phyloP scores from a whole-genome alignment of 1,140 invertebrate species.

The Drosophila simulans region DNA sequence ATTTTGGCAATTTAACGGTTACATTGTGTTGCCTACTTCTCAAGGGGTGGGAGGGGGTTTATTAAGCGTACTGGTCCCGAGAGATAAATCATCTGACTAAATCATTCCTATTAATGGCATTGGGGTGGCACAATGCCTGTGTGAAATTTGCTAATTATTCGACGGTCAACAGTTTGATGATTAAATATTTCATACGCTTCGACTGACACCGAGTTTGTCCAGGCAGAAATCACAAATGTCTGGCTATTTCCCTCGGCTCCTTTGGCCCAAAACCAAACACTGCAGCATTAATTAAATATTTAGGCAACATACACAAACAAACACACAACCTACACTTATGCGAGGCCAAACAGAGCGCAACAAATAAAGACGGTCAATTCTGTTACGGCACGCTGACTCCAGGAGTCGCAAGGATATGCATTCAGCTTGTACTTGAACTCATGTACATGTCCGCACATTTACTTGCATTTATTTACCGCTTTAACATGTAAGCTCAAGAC shows the following conservation, averaged over 20 bases:
- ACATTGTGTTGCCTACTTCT: conserved; percentile 19
- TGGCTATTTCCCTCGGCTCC: conserved; percentile 39
- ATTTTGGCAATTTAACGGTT: conserved; percentile 57
- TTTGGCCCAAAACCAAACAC: conserved; percentile 40
- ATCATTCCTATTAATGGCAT: conserved; percentile 33
- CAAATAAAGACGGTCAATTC: conserved; percentile 71
- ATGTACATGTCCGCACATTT: neutral
- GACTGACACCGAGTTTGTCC: conserved; percentile 28
- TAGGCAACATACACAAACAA: conserved; percentile 55
- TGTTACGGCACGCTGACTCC: conserved; percentile 48
- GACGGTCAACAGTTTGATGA: conserved; percentile 42
- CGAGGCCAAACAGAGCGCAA: conserved; percentile 71
- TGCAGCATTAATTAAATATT: conserved; percentile 79
- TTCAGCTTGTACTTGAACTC: conserved; percentile 8
- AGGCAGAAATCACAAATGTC: conserved; percentile 39
- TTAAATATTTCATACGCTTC: conserved; percentile 52
- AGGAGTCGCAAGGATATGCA: conserved; percentile 33
- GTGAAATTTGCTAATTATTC: conserved; percentile 59
- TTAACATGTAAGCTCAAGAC: conserved; percentile 80
- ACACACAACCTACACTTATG: conserved; percentile 35
- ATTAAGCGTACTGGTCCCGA: neutral
- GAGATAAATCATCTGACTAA: conserved; percentile 29
- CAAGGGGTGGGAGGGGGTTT: neutral
- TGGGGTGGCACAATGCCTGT: neutral
- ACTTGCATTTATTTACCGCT: conserved; percentile 51